Percentiles rank a stretch among this genome's conserved stretches.
Evolutionary conservation across 2,113 vertebrate species (phyloP).

Genomic region (Podarcis raffonei): DNA sequence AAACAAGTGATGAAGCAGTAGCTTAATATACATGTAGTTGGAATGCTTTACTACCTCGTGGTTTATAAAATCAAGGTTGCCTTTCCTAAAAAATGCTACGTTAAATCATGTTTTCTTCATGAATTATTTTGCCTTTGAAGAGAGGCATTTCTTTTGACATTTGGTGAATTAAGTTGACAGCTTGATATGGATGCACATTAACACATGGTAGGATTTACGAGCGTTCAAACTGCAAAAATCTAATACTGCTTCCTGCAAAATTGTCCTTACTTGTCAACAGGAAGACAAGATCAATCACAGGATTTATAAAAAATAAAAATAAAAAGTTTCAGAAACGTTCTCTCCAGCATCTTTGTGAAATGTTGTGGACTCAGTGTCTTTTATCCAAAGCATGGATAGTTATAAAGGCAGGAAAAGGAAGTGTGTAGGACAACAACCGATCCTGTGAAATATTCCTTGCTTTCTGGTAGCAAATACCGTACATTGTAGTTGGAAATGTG

Average conservation of each 20-base stretch:
- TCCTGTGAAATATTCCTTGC: constrained; percentile 7
- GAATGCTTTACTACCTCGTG: constrained; percentile 22
- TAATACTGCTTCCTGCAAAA: constrained; percentile 29
- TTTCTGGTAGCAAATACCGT: neutral
- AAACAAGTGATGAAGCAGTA: constrained; percentile 14
- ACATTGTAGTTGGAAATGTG: neutral
- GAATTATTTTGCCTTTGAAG: constrained; percentile 39
- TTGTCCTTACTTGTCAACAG: constrained; percentile 33
- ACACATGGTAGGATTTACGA: constrained; percentile 36
- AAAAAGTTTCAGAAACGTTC: neutral
- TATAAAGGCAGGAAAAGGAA: constrained; percentile 1
- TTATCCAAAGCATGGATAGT: neutral
- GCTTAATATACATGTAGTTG: constrained; percentile 32
- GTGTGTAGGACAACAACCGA: neutral
- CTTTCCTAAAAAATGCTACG: constrained; percentile 29
- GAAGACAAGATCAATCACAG: constrained; percentile 25
- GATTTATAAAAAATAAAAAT: constrained; percentile 6
- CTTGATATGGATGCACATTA: constrained; percentile 31
- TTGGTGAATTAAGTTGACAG: constrained; percentile 39
- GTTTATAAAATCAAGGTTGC: constrained; percentile 34
- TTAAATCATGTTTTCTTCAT: constrained; percentile 35
- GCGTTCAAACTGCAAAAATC: constrained; percentile 27
- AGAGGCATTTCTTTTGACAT: constrained; percentile 26
- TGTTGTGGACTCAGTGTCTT: constrained; percentile 1
- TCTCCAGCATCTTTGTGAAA: constrained; percentile 25